Base-by-base conservation (phyloP, 1,140 invertebrate genomes). In the Scaptomyza hsui region DNA sequence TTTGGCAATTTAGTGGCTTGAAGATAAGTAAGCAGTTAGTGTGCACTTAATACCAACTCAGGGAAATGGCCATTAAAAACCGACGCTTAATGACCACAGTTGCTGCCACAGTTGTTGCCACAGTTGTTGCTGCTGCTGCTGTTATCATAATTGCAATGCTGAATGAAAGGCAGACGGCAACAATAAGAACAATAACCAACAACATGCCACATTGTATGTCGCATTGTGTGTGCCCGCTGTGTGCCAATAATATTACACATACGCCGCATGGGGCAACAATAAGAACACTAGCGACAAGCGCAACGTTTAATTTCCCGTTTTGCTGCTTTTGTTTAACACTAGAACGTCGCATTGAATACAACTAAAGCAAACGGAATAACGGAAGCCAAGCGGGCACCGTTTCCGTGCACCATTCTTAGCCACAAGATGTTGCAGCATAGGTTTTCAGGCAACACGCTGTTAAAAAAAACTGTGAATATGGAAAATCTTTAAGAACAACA, bases 231-330 rank as follows among this genome's bases (percentile, higher is more conserved):
- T n/a, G n/a, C n/a, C 26, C 32, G 45, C 45, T 76, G 53, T 81
- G 55, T 73, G 57, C 80, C 81, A 85, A 86, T 79, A 73, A 65
- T 81, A 85, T 85, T 62, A 74, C 81, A 81, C 81, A 85, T 85
- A 85, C 81, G 82, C 81, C 81, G 47, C 81, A 65, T 81, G 51
- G 81, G 45, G 15, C 53, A 59, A 24, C 51, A 9, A 47, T n/a
- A n/a, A n/a, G n/a, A 47, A 41, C 56, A 37, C 13, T 24, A 63
- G 24, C 61, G 13, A 49, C 26, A 61, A 19, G 47, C 37, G 19
- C 68, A 71, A 52, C 68, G 52, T 71, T 71, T 65, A 71, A 71
- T 65, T 71, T 71, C 68, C 68, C 68, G 68, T 71, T 44, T 44
- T 61, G 69, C 29, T 10, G 61, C 69, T 72, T 67, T 72, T 72